Evolutionary conservation across 2,113 vertebrate species (phyloP).

Genomic region (Bubo bubo): DNA sequence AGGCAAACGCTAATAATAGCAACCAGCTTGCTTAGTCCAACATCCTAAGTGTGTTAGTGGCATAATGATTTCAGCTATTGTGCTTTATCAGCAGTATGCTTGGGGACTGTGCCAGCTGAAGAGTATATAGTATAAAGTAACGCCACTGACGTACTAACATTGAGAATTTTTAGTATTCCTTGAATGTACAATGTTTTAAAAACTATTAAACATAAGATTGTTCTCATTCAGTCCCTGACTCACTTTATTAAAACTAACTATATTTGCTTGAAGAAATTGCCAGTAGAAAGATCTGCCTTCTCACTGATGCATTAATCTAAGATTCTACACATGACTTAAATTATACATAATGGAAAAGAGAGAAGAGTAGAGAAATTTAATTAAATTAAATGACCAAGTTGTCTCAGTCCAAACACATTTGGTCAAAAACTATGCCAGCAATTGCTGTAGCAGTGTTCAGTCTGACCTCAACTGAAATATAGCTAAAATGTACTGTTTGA

Average conservation of each 20-base stretch:
- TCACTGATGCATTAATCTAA: constrained; percentile 7
- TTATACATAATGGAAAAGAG: not conserved
- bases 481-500: not conserved
- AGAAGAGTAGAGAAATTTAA: constrained; percentile 15
- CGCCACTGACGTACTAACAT: not conserved
- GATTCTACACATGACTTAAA: constrained; percentile 6
- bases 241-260: not conserved
- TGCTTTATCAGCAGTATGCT: constrained; percentile 16
- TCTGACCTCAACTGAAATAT: not conserved
- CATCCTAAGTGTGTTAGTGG: not conserved
- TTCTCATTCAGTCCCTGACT: not conserved
- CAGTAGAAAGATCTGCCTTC: constrained; percentile 9
- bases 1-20: constrained; percentile 8
- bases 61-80: not conserved
- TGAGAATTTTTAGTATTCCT: not conserved
- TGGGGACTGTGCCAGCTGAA: not conserved
- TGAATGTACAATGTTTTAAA: not conserved
- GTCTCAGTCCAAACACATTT: constrained; percentile 19
- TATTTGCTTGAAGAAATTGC: constrained; percentile 17
- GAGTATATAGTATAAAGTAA: not conserved
- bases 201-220: not conserved
- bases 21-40: not conserved
- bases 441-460: not conserved
- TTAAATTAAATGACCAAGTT: constrained; percentile 38
- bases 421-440: not conserved